Percentiles rank a stretch among this genome's conserved stretches.
Conservation (phyloP, 2,888 invertebrate species). For the Eupithecia dodoneata region DNA sequence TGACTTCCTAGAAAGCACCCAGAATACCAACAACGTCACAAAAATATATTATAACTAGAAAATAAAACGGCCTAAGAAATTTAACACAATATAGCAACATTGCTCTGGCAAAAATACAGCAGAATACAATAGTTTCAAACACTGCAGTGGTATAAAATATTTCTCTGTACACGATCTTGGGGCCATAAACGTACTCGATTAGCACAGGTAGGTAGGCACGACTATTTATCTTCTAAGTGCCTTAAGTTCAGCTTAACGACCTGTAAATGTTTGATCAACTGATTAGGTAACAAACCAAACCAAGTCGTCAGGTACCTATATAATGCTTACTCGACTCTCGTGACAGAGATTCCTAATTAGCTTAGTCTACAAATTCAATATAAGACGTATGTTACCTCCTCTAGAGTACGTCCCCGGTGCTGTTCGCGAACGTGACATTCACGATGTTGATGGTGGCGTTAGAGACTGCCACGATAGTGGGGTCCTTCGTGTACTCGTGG, state of each 20-base stretch:
- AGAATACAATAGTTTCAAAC: conserved; percentile 38
- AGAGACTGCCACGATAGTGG: background rate
- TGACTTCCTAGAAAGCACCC: conserved; percentile 21
- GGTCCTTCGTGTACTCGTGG: conserved; percentile 43
- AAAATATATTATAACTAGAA: conserved; percentile 23
- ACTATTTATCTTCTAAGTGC: background rate
- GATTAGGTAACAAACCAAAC: conserved; percentile 31
- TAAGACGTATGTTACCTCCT: conserved; percentile 47
- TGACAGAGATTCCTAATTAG: conserved; percentile 23
- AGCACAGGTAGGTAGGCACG: background rate
- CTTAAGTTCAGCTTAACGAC: conserved; percentile 15
- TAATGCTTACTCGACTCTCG: conserved; percentile 20
- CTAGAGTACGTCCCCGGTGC: conserved; percentile 28
- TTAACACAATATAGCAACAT: conserved; percentile 47
- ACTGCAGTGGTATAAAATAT: conserved; percentile 1
- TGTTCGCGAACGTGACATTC: conserved; percentile 8
- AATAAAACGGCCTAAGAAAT: conserved; percentile 35
- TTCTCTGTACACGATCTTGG: conserved; percentile 14
- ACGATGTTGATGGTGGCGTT: background rate
- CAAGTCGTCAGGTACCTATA: conserved; percentile 2
- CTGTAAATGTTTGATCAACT: conserved; percentile 25
- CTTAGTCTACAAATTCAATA: conserved; percentile 32
- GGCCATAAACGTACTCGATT: background rate
- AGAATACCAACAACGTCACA: conserved; percentile 19
- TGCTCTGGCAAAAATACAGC: conserved; percentile 42